These are phyloP conservation scores for Sminthurides aquaticus DNA, from an alignment of 2,888 invertebrate species.

Conservation along the genomic window DNA sequence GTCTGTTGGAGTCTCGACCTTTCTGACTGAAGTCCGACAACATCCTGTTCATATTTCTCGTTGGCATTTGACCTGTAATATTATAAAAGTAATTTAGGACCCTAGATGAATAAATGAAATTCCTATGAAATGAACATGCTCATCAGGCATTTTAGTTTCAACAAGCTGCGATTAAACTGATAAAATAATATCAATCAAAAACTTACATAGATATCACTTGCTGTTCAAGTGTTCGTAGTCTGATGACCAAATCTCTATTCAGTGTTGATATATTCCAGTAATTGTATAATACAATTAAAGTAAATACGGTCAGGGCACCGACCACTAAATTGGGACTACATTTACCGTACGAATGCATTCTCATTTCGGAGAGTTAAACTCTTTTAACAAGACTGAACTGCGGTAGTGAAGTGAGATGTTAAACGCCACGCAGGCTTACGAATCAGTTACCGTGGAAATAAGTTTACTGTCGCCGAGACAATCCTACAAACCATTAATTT, in stretches of 20 bases:
- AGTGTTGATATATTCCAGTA: constrained; percentile 40
- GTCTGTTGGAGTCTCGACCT: constrained; percentile 31
- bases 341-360: constrained; percentile 42
- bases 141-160: no score
- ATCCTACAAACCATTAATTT: no score
- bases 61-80: constrained; percentile 36
- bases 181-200: no score
- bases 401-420: no score
- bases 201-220: constrained; percentile 39
- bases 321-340: constrained; percentile 41
- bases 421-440: no score
- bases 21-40: constrained; percentile 37
- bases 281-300: constrained; percentile 39
- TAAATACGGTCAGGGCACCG: constrained; percentile 40
- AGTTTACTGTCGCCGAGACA: no score
- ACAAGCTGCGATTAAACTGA: neutral
- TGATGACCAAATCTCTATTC: constrained; percentile 37
- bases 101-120: neutral
- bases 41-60: constrained; percentile 35
- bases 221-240: constrained; percentile 37
- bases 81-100: constrained; percentile 10
- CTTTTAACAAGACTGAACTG: no score
- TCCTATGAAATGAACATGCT: no score
- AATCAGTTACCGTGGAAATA: no score
- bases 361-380: no score